Conservation (phyloP, 2,888 invertebrate genomes). For the Drosophila planitibia region DNA sequence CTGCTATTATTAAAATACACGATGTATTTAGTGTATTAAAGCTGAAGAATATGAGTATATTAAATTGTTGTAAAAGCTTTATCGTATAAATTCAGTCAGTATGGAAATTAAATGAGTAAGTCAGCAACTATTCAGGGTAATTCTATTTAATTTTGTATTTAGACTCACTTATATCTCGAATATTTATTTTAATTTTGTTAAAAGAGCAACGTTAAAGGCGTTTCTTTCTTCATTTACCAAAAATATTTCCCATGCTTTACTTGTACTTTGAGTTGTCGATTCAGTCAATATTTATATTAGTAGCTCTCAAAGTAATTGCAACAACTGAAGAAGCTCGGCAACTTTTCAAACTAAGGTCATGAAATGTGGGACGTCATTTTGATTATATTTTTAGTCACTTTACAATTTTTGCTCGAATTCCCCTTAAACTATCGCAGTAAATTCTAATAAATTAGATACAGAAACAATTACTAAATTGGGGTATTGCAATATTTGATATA, state of each 20-base stretch:
- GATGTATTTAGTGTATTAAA: conserved; percentile 3
- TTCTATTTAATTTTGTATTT: neutral
- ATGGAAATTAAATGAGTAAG: neutral
- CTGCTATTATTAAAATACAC: conserved; percentile 27
- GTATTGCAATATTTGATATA: conserved; percentile 2
- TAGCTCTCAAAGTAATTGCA: neutral
- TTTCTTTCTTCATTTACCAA: too few species aligned
- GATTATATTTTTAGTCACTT: neutral
- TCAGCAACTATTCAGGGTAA: neutral
- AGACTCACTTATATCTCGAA: neutral
- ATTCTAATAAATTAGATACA: neutral
- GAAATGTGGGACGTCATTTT: neutral
- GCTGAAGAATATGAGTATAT: neutral
- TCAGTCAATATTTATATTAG: neutral
- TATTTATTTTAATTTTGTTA: neutral
- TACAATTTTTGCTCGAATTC: neutral
- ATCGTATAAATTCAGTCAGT: neutral
- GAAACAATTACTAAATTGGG: neutral
- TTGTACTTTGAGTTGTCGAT: neutral
- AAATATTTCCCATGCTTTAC: neutral
- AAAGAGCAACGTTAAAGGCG: neutral
- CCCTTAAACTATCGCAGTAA: neutral
- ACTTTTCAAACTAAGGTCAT: neutral
- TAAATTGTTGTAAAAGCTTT: neutral
- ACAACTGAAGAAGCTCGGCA: neutral